A percentile compares a stretch with the other conserved stretches of the same genome.
Conservation (phyloP, 2,113 vertebrate species). For the Octodon degus region DNA sequence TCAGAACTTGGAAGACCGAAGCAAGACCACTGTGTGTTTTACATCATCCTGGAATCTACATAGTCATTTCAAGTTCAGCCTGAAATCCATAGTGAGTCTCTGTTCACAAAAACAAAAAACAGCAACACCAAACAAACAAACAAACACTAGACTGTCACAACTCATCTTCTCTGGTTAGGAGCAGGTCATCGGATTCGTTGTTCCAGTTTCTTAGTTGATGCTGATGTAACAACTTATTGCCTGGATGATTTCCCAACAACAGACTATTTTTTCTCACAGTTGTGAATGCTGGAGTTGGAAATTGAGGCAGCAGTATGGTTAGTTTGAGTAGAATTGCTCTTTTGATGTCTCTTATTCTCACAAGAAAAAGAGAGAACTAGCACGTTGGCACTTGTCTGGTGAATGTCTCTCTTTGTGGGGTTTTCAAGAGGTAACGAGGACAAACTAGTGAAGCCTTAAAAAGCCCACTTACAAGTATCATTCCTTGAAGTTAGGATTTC, state of each 20-base stretch:
- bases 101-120: not conserved
- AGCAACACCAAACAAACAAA: too few species aligned
- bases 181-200: not conserved
- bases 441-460: not conserved
- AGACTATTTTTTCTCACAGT: not conserved
- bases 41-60: not conserved
- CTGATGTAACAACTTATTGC: not conserved
- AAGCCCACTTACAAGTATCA: not conserved
- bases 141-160: not conserved
- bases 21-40: not conserved
- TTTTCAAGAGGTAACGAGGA: not conserved
- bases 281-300: not conserved
- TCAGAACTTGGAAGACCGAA: not conserved
- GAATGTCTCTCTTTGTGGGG: not conserved
- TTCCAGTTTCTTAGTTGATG: not conserved
- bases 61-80: not conserved
- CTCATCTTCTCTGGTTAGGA: not conserved
- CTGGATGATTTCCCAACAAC: not conserved
- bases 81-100: not conserved
- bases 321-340: not conserved
- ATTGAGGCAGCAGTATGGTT: not conserved
- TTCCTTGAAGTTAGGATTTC: not conserved
- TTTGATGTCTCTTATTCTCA: not conserved
- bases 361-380: not conserved
- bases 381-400: not conserved